phyloP scores from a whole-genome alignment of 1,140 invertebrate genomes.

The Heliconius nattereri region DNA sequence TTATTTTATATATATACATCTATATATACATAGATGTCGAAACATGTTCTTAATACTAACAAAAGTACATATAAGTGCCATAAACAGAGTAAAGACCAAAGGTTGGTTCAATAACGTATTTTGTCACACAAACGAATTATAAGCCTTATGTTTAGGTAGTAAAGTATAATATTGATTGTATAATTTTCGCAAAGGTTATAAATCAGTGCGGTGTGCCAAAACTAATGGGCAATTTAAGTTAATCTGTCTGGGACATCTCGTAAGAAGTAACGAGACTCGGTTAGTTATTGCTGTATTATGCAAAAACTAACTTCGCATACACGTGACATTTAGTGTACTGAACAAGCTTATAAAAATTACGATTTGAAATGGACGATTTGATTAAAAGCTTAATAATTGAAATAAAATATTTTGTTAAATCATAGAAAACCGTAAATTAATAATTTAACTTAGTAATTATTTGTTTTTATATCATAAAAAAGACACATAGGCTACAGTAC shows the following conservation, averaged over 20 bases:
- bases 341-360: neutral
- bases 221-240: slow-evolving; percentile 67
- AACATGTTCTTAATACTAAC: slow-evolving; percentile 44
- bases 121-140: neutral
- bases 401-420: no score
- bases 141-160: slow-evolving; percentile 17
- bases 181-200: slow-evolving; percentile 25
- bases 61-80: slow-evolving; percentile 39
- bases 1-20: slow-evolving; percentile 19
- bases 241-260: slow-evolving; percentile 67
- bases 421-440: no score
- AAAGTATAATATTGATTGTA: slow-evolving; percentile 33
- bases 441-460: no score
- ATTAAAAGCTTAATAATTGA: no score
- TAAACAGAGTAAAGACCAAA: slow-evolving; percentile 42
- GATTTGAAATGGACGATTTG: neutral
- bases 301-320: slow-evolving; percentile 37
- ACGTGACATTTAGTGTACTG: slow-evolving; percentile 10
- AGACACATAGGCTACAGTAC: no score
- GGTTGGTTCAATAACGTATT: slow-evolving; percentile 12
- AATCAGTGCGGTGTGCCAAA: slow-evolving; percentile 44
- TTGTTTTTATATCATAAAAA: no score
- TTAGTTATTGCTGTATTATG: slow-evolving; percentile 59
- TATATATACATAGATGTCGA: slow-evolving; percentile 34
- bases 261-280: slow-evolving; percentile 54